Evolutionary conservation across 2,113 vertebrate genomes (phyloP).

Genomic region (Caranx ignobilis): DNA sequence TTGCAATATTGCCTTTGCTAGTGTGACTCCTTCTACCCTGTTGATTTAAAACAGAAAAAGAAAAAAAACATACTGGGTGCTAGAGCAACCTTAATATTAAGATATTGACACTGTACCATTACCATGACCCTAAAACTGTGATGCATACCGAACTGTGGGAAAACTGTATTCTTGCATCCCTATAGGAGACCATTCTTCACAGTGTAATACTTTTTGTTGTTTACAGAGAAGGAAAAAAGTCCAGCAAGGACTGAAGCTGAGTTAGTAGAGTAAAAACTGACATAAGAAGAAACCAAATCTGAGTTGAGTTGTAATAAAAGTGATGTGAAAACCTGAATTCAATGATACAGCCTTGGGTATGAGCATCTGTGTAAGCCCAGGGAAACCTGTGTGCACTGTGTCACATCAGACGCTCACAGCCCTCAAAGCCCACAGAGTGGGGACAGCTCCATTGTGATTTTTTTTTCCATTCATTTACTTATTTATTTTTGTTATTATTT

Average conservation of each 20-base stretch:
- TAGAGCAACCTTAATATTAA: too few relatives aligned
- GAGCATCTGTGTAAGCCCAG: constrained; percentile 1
- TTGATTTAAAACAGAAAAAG: too few relatives aligned
- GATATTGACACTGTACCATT: too few relatives aligned
- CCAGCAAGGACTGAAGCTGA: neutral
- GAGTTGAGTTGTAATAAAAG: neutral
- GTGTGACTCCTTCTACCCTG: too few relatives aligned
- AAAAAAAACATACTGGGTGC: too few relatives aligned
- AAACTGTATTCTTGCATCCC: too few relatives aligned
- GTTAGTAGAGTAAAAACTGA: neutral
- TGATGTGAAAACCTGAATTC: neutral
- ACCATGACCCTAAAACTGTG: too few relatives aligned
- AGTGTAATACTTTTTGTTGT: neutral
- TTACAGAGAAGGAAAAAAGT: neutral
- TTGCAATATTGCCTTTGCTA: too few relatives aligned
- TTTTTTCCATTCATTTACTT: too few relatives aligned
- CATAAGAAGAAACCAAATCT: neutral
- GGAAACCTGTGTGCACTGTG: neutral
- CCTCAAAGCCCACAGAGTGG: constrained; percentile 22
- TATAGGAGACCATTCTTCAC: neutral
- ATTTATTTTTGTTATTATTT: too few relatives aligned
- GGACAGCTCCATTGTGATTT: constrained; percentile 15
- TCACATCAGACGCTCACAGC: constrained; percentile 32
- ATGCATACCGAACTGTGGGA: too few relatives aligned
- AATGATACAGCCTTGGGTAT: neutral